Percentiles rank a stretch among this genome's conserved stretches.
Evolutionary conservation across 2,888 invertebrate species (phyloP).

Genomic region (Clivina fossor): DNA sequence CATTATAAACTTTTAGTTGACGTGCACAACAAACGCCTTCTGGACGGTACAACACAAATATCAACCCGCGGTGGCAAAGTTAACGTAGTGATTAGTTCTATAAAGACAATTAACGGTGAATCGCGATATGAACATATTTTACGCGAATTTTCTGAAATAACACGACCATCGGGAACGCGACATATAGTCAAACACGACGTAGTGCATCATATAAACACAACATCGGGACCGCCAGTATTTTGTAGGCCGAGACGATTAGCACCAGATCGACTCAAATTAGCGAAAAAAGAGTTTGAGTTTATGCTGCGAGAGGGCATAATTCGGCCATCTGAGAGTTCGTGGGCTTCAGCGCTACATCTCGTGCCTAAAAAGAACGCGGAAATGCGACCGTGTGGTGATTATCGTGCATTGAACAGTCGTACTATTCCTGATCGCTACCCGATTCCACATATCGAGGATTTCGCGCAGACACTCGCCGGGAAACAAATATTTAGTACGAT

Average conservation of each 20-base stretch:
- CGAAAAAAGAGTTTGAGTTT: conserved; percentile 39
- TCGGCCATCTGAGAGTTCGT: conserved; percentile 39
- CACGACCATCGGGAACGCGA: too few species aligned
- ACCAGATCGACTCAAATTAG: conserved; percentile 40
- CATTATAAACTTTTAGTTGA: too few species aligned
- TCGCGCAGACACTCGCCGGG: conserved; percentile 41
- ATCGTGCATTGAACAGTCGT: conserved; percentile 45
- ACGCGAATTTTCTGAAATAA: too few species aligned
- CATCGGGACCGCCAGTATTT: too few species aligned
- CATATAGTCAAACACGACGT: too few species aligned
- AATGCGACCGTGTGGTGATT: conserved; percentile 49
- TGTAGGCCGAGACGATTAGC: conserved; percentile 42
- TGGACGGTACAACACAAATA: too few species aligned
- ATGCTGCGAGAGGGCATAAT: conserved; percentile 41
- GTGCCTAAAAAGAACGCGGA: conserved; percentile 44
- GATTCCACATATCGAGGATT: conserved; percentile 45
- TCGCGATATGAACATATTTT: too few species aligned
- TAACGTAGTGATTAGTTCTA: too few species aligned
- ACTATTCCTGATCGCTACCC: conserved; percentile 55
- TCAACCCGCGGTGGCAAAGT: too few species aligned
- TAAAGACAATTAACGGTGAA: too few species aligned
- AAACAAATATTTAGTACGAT: conserved; percentile 41
- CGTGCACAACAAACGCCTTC: too few species aligned
- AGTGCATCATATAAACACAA: too few species aligned
- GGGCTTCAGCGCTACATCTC: conserved; percentile 46